Percentiles rank a stretch among this genome's conserved stretches.
These are phyloP conservation scores for Palloptera scutellata DNA, from an alignment of 2,888 invertebrate genomes.

Conservation along the genomic window DNA sequence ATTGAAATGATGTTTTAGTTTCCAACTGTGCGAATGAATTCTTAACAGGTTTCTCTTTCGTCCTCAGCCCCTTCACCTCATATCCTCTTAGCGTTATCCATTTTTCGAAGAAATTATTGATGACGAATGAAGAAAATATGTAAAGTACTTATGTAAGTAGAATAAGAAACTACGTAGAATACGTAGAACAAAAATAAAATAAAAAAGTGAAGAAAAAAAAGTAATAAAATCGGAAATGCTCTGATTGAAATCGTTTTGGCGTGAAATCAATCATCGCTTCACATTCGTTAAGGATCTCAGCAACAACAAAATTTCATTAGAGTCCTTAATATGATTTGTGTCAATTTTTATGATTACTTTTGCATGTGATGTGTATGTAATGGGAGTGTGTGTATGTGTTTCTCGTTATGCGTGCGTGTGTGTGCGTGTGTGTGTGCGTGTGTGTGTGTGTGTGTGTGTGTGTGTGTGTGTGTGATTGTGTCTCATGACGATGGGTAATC, in stretches of 20 bases:
- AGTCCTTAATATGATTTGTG: conserved; percentile 57
- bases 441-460: conserved; percentile 10
- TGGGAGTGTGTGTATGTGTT: neutral
- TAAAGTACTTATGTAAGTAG: conserved; percentile 4
- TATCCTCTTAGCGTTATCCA: neutral
- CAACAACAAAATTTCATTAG: conserved; percentile 52
- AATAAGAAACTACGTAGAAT: neutral
- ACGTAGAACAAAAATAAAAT: neutral
- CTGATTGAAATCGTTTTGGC: conserved; percentile 59
- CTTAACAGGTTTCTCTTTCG: neutral
- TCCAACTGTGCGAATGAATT: conserved; percentile 6
- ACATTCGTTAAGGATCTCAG: conserved; percentile 49
- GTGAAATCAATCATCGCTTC: conserved; percentile 58
- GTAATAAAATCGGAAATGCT: conserved; percentile 50
- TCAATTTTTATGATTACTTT: conserved; percentile 41
- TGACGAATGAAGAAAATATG: conserved; percentile 18
- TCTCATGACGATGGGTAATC: too few species aligned
- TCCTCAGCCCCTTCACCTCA: conserved; percentile 8
- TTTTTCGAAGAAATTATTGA: conserved; percentile 5
- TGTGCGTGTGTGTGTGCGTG: neutral
- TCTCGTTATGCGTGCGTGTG: conserved; percentile 1
- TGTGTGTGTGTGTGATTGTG: neutral
- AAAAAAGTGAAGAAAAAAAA: too few species aligned
- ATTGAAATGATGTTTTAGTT: conserved; percentile 26
- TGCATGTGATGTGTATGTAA: neutral